These are phyloP conservation scores for Chloroclysta siterata DNA, from an alignment of 2,888 invertebrate genomes.

Conservation along the genomic window DNA sequence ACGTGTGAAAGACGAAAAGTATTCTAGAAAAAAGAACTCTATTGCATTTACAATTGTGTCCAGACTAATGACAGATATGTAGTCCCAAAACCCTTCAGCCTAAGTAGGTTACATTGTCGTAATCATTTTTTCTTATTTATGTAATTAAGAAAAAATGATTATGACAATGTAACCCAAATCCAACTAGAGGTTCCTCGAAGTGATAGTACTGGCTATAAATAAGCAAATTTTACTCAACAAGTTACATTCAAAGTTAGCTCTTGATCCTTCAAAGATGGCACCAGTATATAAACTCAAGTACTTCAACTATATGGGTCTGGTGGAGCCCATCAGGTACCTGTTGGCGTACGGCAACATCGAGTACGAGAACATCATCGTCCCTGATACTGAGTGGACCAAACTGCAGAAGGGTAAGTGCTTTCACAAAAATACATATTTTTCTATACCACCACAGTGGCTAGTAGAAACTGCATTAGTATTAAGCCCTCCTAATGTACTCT, in stretches of 20 bases:
- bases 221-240: conserved; percentile 2
- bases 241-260: conserved; percentile 32
- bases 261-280: conserved; percentile 43
- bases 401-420: conserved; percentile 44
- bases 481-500: no score
- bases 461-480: no score
- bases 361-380: conserved; percentile 50
- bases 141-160: conserved; percentile 17
- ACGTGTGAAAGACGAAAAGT: conserved; percentile 8
- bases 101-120: no score
- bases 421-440: neutral
- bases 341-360: conserved; percentile 54
- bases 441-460: no score
- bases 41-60: conserved; percentile 6
- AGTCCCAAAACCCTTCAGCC: neutral
- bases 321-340: conserved; percentile 55
- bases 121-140: no score
- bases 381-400: conserved; percentile 43
- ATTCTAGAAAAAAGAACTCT: conserved; percentile 8
- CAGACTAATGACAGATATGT: neutral
- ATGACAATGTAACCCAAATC: conserved; percentile 16
- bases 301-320: conserved; percentile 55
- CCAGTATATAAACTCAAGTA: conserved; percentile 53
- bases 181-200: conserved; percentile 5
- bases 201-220: conserved; percentile 26